Conservation (phyloP, 92 coral and sea anemone genomes). For the Epizoanthus rinbou region DNA sequence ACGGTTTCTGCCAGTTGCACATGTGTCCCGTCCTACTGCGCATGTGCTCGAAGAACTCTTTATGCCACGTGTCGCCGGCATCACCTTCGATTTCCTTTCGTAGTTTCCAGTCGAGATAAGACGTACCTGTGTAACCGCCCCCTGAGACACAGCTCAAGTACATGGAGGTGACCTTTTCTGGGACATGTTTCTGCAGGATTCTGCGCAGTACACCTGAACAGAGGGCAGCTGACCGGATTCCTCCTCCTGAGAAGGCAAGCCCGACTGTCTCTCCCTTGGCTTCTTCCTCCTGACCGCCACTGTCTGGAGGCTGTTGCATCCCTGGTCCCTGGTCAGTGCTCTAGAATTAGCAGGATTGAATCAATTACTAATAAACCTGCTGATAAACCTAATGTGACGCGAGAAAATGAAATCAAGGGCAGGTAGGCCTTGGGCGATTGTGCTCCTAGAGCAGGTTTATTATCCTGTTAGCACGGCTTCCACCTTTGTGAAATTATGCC, state of each 20-base stretch:
- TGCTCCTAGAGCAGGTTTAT: no score
- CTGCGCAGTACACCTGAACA: conserved; percentile 10
- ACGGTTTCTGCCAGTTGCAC: conserved; percentile 56
- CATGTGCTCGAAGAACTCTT: conserved; percentile 56
- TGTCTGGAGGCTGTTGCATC: neutral
- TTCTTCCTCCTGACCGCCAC: neutral
- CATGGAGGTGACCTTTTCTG: neutral
- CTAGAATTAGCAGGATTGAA: no score
- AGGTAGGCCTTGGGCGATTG: no score
- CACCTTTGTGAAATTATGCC: no score
- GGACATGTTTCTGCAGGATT: conserved; percentile 11
- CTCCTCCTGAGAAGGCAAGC: conserved; percentile 5
- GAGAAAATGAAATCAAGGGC: no score
- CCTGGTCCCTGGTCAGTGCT: neutral
- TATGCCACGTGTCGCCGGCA: neutral
- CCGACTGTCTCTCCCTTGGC: neutral
- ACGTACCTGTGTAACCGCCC: conserved; percentile 16
- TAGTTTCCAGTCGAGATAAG: neutral
- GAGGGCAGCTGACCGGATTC: conserved; percentile 6
- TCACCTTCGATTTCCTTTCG: neutral
- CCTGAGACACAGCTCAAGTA: conserved; percentile 9
- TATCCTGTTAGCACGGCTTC: no score
- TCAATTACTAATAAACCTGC: no score
- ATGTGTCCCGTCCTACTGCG: conserved; percentile 48
- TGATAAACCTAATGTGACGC: no score